Evolutionary conservation across 2,113 vertebrate genomes (phyloP).

Genomic region (Poicephalus gulielmi): DNA sequence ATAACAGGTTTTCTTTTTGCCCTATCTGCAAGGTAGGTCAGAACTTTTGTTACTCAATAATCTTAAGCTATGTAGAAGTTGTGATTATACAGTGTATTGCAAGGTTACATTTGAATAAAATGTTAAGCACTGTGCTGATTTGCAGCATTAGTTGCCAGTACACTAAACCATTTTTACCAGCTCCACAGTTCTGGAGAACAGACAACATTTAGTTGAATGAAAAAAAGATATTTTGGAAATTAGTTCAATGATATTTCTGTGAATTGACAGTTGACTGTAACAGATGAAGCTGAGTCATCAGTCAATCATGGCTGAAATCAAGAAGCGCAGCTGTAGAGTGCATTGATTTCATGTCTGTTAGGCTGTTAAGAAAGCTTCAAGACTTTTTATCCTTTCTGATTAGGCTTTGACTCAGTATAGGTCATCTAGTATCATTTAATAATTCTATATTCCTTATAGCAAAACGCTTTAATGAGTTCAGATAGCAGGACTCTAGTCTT

Average conservation of each 20-base stretch:
- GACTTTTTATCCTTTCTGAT: not conserved
- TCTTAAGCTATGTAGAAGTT: not conserved
- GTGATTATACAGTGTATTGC: not conserved
- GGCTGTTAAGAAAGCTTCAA: not conserved
- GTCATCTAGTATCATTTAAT: not conserved
- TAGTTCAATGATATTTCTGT: conserved; percentile 28
- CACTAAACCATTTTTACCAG: not conserved
- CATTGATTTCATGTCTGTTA: not conserved
- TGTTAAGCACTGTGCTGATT: not conserved
- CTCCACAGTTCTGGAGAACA: not conserved
- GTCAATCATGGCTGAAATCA: not conserved
- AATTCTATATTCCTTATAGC: not conserved
- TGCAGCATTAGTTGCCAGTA: not conserved
- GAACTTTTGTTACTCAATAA: not conserved
- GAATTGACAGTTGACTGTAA: not conserved
- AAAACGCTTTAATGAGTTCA: not conserved
- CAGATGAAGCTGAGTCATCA: conserved; percentile 38
- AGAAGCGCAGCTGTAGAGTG: not conserved
- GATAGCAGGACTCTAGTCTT: not conserved
- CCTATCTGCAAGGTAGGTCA: not conserved
- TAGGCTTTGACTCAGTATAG: not conserved
- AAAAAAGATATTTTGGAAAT: conserved; percentile 15
- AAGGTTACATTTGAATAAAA: not conserved
- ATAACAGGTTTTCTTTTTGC: not conserved
- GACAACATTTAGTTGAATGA: not conserved